These are phyloP conservation scores for Corydoras maculifer DNA, from an alignment of 2,113 vertebrate genomes.

Conservation along the genomic window DNA sequence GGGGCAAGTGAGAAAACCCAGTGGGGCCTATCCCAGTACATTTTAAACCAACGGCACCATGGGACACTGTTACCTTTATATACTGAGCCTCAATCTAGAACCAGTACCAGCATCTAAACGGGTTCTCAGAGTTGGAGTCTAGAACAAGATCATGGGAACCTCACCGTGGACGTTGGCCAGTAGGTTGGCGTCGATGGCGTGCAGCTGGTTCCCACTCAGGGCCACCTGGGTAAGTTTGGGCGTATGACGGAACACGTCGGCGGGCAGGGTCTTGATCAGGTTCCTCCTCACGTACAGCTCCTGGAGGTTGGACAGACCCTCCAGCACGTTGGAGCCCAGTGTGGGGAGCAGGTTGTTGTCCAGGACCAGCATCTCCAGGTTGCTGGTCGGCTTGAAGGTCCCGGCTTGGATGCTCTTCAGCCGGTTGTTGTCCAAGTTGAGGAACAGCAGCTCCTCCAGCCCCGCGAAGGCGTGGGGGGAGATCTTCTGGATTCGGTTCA, in stretches of 20 bases:
- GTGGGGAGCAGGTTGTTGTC: constrained; percentile 66
- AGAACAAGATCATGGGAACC: background rate
- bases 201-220: constrained; percentile 66
- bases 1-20: too few species aligned
- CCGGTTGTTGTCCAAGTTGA: constrained; percentile 69
- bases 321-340: constrained; percentile 46
- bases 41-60: too few species aligned
- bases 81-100: background rate
- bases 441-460: constrained; percentile 62
- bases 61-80: too few species aligned
- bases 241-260: constrained; percentile 57
- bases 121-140: too few species aligned
- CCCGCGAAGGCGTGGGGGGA: constrained; percentile 63
- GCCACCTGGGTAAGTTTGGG: constrained; percentile 62
- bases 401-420: constrained; percentile 55
- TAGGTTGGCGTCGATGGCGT: constrained; percentile 58
- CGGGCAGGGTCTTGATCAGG: constrained; percentile 52
- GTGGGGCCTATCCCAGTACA: too few species aligned
- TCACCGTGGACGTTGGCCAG: constrained; percentile 59
- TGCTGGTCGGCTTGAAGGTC: constrained; percentile 48
- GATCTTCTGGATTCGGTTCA: constrained; percentile 64
- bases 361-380: constrained; percentile 66
- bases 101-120: background rate
- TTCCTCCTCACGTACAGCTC: constrained; percentile 71
- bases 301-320: constrained; percentile 60